phyloP scores from a whole-genome alignment of 2,797 vertebrate genomes.

The Miopithecus talapoin region DNA sequence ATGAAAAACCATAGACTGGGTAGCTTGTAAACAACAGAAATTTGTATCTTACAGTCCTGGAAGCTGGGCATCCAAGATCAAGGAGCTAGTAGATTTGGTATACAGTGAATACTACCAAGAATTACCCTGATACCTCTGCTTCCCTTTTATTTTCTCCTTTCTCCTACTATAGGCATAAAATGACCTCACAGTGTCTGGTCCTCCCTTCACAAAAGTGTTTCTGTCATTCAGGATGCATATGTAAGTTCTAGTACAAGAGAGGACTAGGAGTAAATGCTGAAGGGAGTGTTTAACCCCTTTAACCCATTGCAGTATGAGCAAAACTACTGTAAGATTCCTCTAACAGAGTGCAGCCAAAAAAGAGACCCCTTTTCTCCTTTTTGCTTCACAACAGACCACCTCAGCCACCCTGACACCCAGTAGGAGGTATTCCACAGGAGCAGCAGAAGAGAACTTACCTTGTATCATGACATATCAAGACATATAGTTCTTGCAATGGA shows the following conservation, averaged over 20 bases:
- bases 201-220: neutral
- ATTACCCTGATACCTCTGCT: neutral
- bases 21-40: neutral
- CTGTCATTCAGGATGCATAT: neutral
- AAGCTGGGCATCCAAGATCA: neutral
- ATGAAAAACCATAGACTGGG: neutral
- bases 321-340: neutral
- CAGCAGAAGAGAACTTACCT: neutral
- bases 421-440: neutral
- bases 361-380: neutral
- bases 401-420: neutral
- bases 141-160: neutral
- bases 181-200: neutral
- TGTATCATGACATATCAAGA: neutral
- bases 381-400: neutral
- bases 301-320: neutral
- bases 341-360: neutral
- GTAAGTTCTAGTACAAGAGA: neutral
- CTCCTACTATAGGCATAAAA: neutral
- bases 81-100: neutral
- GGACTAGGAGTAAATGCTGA: neutral
- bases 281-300: neutral
- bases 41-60: neutral
- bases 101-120: neutral
- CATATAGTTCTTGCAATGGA: neutral